Base-by-base conservation (phyloP, 2,888 invertebrate species). In the Dioctria rufipes region DNA sequence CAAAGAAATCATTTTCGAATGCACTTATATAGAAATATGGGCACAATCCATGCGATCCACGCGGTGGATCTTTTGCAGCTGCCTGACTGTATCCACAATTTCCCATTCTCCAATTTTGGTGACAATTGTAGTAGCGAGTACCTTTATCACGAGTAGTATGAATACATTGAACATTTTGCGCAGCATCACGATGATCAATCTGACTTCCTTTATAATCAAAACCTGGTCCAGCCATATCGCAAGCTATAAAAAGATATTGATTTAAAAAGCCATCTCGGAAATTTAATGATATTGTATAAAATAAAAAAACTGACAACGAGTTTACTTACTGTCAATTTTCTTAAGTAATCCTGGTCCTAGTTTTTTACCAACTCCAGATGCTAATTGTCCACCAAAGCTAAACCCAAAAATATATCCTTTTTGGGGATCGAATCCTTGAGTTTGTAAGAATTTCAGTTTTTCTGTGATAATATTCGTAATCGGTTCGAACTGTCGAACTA, bases 151-250 rank as follows among this genome's bases (percentile, higher is more conserved):
- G 85, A 40, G 88, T 88, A 0, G 88, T 85, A 66, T 89, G 88
- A 78, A 88, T 88, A 51, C 89, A 89, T 80, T 87, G 87, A 3
- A 89, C 88, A 83, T 87, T 85, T 69, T 86, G 85, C 0, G 88
- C 88, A 0, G 88, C 86, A 25, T 84, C 85, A 13, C 86, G 85
- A 73, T 88, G 87, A 82, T 88, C 86, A 3, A 83, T 78, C 25
- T 43, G 61, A 49, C 81, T 79, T 43, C 78, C 79, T 80, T 86
- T 84, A 5, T 86, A 85, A 85, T 88, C 88, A 77, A 88, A 88
- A 3, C 88, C 88, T 1, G 88, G 88, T 2, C 89, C 88, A 46
- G 88, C 89, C 87, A 88, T 88, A 80, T 89, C 88, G 66, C 89
- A 89, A 58, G 88, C 88, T 88, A 39, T 4, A 78, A 75, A 40